Evolutionary conservation across 2,113 vertebrate genomes (phyloP).

Genomic region (Pongo abelii): DNA sequence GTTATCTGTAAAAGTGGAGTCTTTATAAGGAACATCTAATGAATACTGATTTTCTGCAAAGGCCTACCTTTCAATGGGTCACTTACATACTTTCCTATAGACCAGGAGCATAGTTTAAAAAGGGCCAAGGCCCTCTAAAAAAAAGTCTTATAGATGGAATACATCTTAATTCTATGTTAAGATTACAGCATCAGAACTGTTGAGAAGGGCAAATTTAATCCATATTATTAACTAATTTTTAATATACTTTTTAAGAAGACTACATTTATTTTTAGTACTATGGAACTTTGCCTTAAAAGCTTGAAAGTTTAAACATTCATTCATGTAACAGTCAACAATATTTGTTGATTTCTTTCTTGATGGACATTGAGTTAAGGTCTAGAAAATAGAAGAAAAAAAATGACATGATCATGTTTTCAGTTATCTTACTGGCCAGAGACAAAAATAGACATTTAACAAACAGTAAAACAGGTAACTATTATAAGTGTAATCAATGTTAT

Average conservation of each 20-base stretch:
- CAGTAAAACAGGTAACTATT: neutral
- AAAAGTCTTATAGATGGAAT: neutral
- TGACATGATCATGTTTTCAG: neutral
- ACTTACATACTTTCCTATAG: neutral
- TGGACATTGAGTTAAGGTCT: neutral
- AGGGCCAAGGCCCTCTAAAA: neutral
- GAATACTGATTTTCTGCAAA: neutral
- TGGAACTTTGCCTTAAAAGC: neutral
- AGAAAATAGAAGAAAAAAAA: neutral
- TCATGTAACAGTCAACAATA: neutral
- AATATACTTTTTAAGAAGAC: neutral
- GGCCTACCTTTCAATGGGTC: neutral
- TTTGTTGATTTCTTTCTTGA: neutral
- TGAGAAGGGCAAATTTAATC: neutral
- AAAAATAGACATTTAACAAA: neutral
- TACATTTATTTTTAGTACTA: neutral
- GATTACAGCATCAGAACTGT: neutral
- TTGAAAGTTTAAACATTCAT: neutral
- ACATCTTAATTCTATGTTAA: neutral
- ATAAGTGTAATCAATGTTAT: neutral
- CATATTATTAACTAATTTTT: neutral
- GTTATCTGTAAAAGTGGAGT: neutral
- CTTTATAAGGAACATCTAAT: neutral
- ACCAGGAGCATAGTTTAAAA: neutral
- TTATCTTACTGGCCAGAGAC: neutral